Base-by-base conservation (phyloP, 2,888 invertebrate genomes). In the Dryococelus australis region DNA sequence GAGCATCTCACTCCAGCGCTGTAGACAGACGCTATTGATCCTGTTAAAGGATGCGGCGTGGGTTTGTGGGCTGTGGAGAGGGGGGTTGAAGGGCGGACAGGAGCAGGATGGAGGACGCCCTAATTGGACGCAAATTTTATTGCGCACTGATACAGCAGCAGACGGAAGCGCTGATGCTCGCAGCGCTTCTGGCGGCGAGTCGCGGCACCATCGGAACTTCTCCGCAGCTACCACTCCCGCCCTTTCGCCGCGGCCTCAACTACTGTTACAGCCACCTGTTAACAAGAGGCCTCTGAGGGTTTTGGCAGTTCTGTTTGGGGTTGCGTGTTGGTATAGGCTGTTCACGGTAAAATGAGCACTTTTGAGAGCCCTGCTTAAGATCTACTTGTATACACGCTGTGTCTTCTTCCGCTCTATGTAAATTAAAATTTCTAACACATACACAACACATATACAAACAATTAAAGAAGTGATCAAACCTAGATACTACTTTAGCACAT, bases 71-170 rank as follows among this genome's bases (percentile, higher is more conserved):
- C 24, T 10, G n/a, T 8, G 65, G n/a, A n/a, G 65, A n/a, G n/a
- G 65, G 65, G 20, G 65, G 10, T 65, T 8, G 65, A 24, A 65
- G 16, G 65, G n/a, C 13, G 65, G 65, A 8, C 10, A 65, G 65
- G 65, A 83, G 26, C 83, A 83, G 83, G 83, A 83, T 26, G 26
- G 35, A 20, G 35, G 13, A 16, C 28, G 24, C 83, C 43, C 20
- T 83, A 83, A 83, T 83, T 83, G 83, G 83, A 83, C 83, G 83
- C 83, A 83, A 83, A 83, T 83, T 83, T 83, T 10, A 83, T 83
- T 83, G 83, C 83, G 16, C 83, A 65, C 20, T 65, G 65, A 65
- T 65, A 65, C 65, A 65, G 65, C 47, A 47, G 47, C 16, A 47
- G 47, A 47, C 47, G 47, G 8, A 8, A 47, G 47, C 65, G 65